Percentiles rank a stretch among this genome's conserved stretches.
These are phyloP conservation scores for Labeo catla DNA, from an alignment of 2,113 vertebrate genomes.

Conservation along the genomic window DNA sequence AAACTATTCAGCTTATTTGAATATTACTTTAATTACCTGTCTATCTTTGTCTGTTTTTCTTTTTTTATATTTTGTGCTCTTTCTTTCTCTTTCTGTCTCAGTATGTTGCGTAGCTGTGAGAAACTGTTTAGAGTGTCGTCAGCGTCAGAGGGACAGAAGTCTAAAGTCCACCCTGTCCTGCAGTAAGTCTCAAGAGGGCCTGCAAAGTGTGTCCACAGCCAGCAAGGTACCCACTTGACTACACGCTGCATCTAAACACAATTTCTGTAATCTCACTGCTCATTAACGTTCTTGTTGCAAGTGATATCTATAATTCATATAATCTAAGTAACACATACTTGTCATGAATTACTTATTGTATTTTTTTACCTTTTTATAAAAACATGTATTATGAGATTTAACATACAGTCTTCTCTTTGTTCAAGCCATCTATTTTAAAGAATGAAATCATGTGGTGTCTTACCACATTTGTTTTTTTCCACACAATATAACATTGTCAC, in stretches of 20 bases:
- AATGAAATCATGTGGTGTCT: neutral
- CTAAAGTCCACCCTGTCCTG: constrained; percentile 76
- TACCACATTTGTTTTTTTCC: neutral
- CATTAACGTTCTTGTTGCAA: no score
- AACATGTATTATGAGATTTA: neutral
- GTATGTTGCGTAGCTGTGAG: constrained; percentile 97
- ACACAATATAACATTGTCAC: neutral
- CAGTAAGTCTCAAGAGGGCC: constrained; percentile 84
- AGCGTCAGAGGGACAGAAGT: constrained; percentile 85
- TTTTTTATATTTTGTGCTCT: neutral
- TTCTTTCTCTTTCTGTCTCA: constrained; percentile 64
- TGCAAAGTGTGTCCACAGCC: constrained; percentile 73
- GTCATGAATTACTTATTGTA: neutral
- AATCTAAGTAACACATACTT: neutral
- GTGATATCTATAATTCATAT: neutral
- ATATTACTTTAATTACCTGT: neutral
- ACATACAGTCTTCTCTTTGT: neutral
- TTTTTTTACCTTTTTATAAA: neutral
- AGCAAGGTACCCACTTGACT: constrained; percentile 79
- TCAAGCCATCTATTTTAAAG: neutral
- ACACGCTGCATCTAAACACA: neutral
- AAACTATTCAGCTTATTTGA: neutral
- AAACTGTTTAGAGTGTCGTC: constrained; percentile 94
- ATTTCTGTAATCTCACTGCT: neutral
- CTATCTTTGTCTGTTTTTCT: neutral